Conservation (phyloP, 2,797 vertebrate genomes). For the Peromyscus eremicus region DNA sequence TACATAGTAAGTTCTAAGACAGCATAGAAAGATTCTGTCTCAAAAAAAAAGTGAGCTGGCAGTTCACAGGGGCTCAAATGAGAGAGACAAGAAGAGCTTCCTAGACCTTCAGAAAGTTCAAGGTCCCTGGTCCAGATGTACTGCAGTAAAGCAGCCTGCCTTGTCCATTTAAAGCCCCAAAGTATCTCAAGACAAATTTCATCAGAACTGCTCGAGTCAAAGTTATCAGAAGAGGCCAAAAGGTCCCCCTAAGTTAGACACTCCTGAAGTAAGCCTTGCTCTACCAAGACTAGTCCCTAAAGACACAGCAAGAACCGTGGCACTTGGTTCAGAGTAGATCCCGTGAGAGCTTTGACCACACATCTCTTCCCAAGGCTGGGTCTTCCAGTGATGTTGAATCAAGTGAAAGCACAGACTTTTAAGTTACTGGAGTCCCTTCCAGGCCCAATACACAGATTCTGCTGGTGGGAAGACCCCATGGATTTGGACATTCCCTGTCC, state of each 20-base stretch:
- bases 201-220: not conserved
- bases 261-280: not conserved
- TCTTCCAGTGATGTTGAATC: not conserved
- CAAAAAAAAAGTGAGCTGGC: not conserved
- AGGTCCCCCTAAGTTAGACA: not conserved
- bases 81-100: not conserved
- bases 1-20: not conserved
- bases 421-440: not conserved
- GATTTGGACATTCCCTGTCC: not conserved
- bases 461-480: not conserved
- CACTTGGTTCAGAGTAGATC: not conserved
- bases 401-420: not conserved
- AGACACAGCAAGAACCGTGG: not conserved
- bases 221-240: not conserved
- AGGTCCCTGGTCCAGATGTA: not conserved
- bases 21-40: not conserved
- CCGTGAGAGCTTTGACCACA: not conserved
- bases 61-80: not conserved
- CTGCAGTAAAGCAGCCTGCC: not conserved
- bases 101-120: not conserved
- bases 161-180: not conserved
- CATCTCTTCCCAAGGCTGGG: not conserved
- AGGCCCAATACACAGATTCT: not conserved
- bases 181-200: not conserved
- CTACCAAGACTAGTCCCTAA: not conserved